A percentile compares a stretch with the other conserved stretches of the same genome.
Evolutionary conservation across 2,888 invertebrate genomes (phyloP).

Genomic region (Epirrhoe tristata): DNA sequence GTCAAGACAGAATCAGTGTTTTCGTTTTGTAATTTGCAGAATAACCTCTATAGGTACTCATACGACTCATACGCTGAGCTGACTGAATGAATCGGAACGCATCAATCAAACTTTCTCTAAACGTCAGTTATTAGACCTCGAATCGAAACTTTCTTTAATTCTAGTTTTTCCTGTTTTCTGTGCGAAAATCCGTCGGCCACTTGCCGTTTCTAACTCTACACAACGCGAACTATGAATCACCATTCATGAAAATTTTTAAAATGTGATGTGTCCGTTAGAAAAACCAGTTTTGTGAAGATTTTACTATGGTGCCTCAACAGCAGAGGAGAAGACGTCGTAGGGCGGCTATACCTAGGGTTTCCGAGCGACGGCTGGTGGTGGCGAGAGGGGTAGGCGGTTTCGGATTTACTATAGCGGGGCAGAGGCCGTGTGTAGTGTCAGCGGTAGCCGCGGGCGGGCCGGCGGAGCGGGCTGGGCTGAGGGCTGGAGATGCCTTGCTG

Average conservation of each 20-base stretch:
- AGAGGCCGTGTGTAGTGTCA: slow-evolving; percentile 97
- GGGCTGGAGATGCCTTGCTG: slow-evolving; percentile 96
- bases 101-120: slow-evolving; percentile 72
- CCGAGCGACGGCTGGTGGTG: slow-evolving; percentile 93
- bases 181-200: slow-evolving; percentile 44
- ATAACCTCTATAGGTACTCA: too few relatives aligned
- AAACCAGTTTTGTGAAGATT: slow-evolving; percentile 49
- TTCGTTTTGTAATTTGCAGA: too few relatives aligned
- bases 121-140: slow-evolving; percentile 72
- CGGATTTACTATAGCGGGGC: slow-evolving; percentile 99
- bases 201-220: slow-evolving; percentile 13
- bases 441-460: slow-evolving; percentile 95
- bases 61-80: too few relatives aligned
- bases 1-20: too few relatives aligned
- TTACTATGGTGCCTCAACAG: slow-evolving; percentile 79
- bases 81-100: slow-evolving; percentile 50
- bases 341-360: slow-evolving; percentile 73
- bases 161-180: slow-evolving; percentile 78
- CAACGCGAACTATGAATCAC: slow-evolving; percentile 18
- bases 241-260: slow-evolving; percentile 38
- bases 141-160: slow-evolving; percentile 76
- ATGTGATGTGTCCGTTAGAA: slow-evolving; percentile 44
- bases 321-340: slow-evolving; percentile 77
- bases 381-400: slow-evolving; percentile 95
- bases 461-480: slow-evolving; percentile 95